These are phyloP conservation scores for Orycteropus afer DNA, from an alignment of 2,113 vertebrate genomes.

Conservation along the genomic window DNA sequence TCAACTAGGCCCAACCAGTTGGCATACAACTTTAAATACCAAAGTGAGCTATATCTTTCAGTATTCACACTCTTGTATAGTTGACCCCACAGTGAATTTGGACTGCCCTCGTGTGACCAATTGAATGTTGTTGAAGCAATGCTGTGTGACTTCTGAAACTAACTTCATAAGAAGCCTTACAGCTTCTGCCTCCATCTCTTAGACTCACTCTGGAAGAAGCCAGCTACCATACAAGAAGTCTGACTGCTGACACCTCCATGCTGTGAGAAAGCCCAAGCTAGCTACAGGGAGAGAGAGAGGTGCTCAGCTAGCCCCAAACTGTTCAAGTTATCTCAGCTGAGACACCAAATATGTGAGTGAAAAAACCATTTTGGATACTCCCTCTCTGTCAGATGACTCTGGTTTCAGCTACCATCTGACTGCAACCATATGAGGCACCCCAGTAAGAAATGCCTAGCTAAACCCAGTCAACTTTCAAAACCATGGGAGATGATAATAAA, in stretches of 20 bases:
- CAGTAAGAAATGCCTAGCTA: not conserved
- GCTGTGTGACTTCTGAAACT: not conserved
- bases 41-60: not conserved
- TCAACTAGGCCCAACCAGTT: too few relatives aligned
- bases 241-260: not conserved
- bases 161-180: not conserved
- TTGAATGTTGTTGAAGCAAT: not conserved
- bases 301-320: not conserved
- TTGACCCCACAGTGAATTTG: accelerated
- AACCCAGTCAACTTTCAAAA: not conserved
- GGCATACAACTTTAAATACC: too few relatives aligned
- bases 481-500: not conserved
- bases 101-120: not conserved
- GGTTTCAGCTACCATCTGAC: not conserved
- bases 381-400: not conserved
- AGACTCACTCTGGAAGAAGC: not conserved
- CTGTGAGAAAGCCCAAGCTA: not conserved
- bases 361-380: not conserved
- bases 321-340: not conserved
- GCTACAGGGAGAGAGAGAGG: not conserved
- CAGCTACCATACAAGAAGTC: not conserved
- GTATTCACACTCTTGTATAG: too few relatives aligned
- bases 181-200: not conserved
- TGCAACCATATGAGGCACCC: not conserved
- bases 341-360: not conserved